phyloP scores from a whole-genome alignment of 2,888 invertebrate genomes.

The Rhopalosiphum nymphaeae region DNA sequence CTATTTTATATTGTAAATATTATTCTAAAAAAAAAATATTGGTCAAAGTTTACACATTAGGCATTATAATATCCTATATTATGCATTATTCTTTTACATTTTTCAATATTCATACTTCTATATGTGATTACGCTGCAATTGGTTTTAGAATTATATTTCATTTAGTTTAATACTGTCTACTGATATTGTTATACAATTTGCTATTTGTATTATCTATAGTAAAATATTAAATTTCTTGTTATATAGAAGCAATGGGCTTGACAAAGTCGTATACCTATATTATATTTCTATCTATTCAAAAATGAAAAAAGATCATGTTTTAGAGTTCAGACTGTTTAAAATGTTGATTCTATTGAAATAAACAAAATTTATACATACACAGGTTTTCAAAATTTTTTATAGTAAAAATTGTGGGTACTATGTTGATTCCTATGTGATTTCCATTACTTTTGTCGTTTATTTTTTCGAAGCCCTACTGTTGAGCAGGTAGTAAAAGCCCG shows the following conservation, averaged over 20 bases:
- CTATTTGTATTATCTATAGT: background rate
- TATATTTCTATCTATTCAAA: background rate
- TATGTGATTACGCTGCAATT: too few species aligned
- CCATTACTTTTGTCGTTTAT: background rate
- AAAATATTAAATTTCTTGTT: background rate
- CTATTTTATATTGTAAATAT: too few species aligned
- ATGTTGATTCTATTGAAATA: background rate
- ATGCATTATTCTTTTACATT: too few species aligned
- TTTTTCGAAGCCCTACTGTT: background rate
- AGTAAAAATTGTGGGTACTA: background rate
- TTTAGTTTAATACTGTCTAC: too few species aligned
- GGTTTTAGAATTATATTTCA: too few species aligned
- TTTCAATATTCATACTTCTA: too few species aligned
- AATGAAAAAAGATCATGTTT: background rate
- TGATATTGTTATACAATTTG: too few species aligned
- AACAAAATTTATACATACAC: background rate
- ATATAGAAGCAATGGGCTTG: background rate
- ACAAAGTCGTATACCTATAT: background rate
- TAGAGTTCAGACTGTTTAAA: background rate
- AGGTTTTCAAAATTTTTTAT: background rate
- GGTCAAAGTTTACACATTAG: too few species aligned
- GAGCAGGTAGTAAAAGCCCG: background rate
- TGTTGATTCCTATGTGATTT: background rate
- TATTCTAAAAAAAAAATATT: too few species aligned
- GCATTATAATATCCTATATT: too few species aligned